Evolutionary conservation across 2,888 invertebrate species (phyloP), one percentile per base, ranked within the genome.

Genomic region (Dyspetes luteomarginatus): DNA sequence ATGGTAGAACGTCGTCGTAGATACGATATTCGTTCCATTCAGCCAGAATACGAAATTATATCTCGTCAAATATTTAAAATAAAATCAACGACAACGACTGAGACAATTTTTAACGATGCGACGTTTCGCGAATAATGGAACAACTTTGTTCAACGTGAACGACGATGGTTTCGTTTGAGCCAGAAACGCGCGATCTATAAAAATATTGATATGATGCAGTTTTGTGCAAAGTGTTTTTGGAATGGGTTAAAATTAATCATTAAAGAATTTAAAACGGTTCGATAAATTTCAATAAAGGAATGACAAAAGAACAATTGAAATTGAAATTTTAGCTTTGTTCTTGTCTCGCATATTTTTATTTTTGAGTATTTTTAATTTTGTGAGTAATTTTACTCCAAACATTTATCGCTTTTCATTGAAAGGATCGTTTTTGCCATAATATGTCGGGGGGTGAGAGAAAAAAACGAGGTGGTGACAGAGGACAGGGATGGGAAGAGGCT

Each of bases 401-500:
- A 9, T 12, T 50, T 9, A 60, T n/a, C 5, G 52, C 26, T 7
- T 17, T 9, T 7, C 17, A n/a, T n/a, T 3, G 17, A 12, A 5
- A 7, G 19, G 17, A 55, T 56, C 12, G 36, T 12, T 36, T 36
- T 12, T 36, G 36, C 26, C 12, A 0, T 15, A 41, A 24, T 74
- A 94, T 94, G 94, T 94, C 94, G 48, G 94, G 94, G 1, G 94
- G 94, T 55, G 93, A 93, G 73, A 93, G 93, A 76, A 93, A 93
- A 84, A 94, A 94, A 84, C 93, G 93, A 73, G 93, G 93, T 81
- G 91, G 92, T 48, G 93, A 93, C 78, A 93, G 93, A 82, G 93
- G 93, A 2, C 94, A 94, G 87, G 95, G 96, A 12, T 97, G 97
- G 97, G 97, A 97, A 92, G 96, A 97, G 89, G 97, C 97, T 3